Percentiles rank a stretch among this genome's conserved stretches.
phyloP scores from a whole-genome alignment of 2,888 invertebrate genomes.

The Lasioglossum marginatum region DNA sequence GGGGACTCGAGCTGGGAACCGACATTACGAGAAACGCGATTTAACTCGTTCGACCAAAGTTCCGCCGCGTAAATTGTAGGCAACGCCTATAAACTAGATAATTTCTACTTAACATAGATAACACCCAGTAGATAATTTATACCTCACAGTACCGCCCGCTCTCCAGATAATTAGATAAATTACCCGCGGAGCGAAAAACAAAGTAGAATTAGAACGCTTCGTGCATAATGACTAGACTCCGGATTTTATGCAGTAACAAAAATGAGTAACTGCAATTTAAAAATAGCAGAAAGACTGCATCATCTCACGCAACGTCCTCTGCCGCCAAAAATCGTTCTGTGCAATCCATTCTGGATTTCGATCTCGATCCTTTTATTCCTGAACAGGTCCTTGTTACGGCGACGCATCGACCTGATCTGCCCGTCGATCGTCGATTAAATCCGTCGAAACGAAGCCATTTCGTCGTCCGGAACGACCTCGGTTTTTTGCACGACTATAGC shows the following conservation, averaged over 20 bases:
- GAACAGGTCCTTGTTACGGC: neutral
- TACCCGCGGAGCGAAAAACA: neutral
- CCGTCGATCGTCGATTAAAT: conserved; percentile 1
- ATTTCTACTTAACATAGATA: neutral
- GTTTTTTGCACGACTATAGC: neutral
- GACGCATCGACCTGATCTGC: neutral
- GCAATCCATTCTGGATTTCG: neutral
- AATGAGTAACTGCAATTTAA: neutral
- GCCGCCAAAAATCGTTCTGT: no score
- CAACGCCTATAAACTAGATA: neutral
- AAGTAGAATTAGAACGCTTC: neutral
- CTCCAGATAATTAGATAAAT: neutral
- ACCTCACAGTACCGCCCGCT: neutral
- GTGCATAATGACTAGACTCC: neutral
- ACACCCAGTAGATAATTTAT: neutral
- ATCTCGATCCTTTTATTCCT: neutral
- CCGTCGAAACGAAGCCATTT: neutral
- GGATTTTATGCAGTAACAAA: neutral
- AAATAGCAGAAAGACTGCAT: no score
- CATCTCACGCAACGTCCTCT: no score
- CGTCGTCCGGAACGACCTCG: neutral
- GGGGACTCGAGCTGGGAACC: neutral
- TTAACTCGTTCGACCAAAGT: neutral
- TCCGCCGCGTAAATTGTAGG: neutral
- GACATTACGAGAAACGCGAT: neutral